Conservation (phyloP, 2,888 invertebrate genomes). For the Rhagophthalmus giganteus region DNA sequence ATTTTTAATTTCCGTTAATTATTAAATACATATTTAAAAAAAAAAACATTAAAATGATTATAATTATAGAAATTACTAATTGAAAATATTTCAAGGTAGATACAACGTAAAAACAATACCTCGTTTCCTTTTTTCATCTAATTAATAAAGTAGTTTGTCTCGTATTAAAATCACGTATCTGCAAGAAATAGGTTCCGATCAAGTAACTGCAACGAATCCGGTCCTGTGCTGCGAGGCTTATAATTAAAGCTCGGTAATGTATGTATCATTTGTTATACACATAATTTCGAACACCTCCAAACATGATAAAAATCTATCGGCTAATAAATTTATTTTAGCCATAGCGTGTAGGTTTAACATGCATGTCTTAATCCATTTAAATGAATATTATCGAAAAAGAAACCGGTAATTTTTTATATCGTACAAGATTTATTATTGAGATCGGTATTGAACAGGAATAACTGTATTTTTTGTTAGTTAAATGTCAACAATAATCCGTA, state of each 20-base stretch:
- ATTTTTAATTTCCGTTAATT: too few relatives aligned
- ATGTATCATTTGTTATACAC: conserved; percentile 39
- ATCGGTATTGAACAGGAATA: conserved; percentile 24
- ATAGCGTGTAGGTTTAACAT: conserved; percentile 40
- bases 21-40: too few relatives aligned
- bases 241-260: conserved; percentile 35
- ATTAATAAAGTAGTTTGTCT: too few relatives aligned
- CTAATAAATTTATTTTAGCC: conserved; percentile 37
- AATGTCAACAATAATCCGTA: conserved; percentile 15
- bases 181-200: too few relatives aligned
- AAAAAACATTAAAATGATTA: too few relatives aligned
- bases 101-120: too few relatives aligned
- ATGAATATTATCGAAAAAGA: conserved; percentile 36
- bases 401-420: conserved; percentile 31
- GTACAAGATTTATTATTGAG: conserved; percentile 27
- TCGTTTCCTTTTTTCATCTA: too few relatives aligned
- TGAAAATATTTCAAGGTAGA: too few relatives aligned
- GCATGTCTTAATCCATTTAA: conserved; percentile 46
- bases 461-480: conserved; percentile 27
- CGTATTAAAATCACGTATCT: too few relatives aligned
- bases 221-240: conserved; percentile 22
- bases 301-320: conserved; percentile 35
- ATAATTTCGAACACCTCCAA: conserved; percentile 40
- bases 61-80: too few relatives aligned
- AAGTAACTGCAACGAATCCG: conserved; percentile 12